Conservation (phyloP, 2,797 vertebrate species). For the Hipposideros larvatus region DNA sequence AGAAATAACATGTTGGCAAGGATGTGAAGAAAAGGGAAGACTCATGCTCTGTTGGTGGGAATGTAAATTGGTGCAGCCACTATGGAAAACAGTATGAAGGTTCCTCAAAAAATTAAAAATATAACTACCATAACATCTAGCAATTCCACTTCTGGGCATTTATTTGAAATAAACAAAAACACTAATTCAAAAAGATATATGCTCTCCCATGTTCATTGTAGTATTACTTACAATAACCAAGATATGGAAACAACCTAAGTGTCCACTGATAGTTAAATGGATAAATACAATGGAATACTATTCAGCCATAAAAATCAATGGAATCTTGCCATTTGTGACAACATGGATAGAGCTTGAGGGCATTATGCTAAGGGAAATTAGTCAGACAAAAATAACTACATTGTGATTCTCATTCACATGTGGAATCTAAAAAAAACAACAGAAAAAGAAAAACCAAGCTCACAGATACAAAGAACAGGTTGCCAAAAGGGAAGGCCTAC, state of each 20-base stretch:
- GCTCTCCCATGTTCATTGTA: neutral
- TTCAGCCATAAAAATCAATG: neutral
- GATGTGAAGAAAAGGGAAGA: neutral
- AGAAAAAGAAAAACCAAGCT: neutral
- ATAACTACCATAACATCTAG: neutral
- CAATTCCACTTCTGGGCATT: neutral
- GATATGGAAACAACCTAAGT: neutral
- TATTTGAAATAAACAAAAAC: neutral
- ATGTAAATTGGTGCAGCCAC: neutral
- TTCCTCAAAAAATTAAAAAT: neutral
- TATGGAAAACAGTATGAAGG: neutral
- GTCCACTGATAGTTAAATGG: neutral
- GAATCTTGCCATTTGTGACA: neutral
- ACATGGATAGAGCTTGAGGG: neutral
- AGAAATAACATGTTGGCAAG: neutral
- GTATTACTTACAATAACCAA: neutral
- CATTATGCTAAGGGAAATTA: neutral
- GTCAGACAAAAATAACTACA: neutral
- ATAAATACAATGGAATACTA: neutral
- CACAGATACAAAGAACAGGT: neutral
- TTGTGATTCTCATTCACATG: neutral
- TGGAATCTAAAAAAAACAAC: neutral
- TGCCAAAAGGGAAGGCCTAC: neutral
- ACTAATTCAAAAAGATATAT: neutral
- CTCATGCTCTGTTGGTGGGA: neutral